phyloP scores from a whole-genome alignment of 2,888 invertebrate species.

The Fragum whitleyi region DNA sequence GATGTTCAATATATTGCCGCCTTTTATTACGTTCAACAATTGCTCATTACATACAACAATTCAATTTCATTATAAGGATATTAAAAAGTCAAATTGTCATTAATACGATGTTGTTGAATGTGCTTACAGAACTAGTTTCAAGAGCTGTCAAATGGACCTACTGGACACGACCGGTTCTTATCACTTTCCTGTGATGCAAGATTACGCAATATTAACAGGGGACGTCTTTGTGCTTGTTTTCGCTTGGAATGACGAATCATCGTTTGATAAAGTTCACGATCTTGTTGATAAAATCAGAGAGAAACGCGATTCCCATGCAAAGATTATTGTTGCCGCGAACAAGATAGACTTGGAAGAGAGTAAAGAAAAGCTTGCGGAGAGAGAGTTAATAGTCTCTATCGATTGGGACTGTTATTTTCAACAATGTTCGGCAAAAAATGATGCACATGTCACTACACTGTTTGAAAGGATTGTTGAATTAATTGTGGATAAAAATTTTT shows the following conservation, averaged over 20 bases:
- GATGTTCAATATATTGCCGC: no score
- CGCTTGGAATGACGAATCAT: constrained; percentile 78
- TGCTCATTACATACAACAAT: no score
- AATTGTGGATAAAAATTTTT: neutral
- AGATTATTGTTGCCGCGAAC: constrained; percentile 97
- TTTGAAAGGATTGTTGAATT: constrained; percentile 23
- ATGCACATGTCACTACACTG: neutral
- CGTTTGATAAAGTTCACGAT: constrained; percentile 79
- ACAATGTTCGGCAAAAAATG: constrained; percentile 31
- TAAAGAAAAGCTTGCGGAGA: neutral
- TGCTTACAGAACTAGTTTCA: constrained; percentile 74
- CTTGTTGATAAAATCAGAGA: constrained; percentile 90
- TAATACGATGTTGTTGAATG: no score
- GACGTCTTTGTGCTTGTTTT: constrained; percentile 98
- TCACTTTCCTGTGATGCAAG: constrained; percentile 98
- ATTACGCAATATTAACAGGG: constrained; percentile 96
- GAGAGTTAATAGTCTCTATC: constrained; percentile 15
- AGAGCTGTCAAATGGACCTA: constrained; percentile 93
- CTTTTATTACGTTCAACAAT: no score
- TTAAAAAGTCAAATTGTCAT: no score
- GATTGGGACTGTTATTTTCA: constrained; percentile 22
- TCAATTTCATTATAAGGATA: no score
- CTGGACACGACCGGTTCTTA: constrained; percentile 97
- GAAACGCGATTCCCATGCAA: constrained; percentile 90
- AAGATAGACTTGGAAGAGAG: constrained; percentile 94